Evolutionary conservation across 2,113 vertebrate genomes (phyloP).

Genomic region (Anoplopoma fimbria): DNA sequence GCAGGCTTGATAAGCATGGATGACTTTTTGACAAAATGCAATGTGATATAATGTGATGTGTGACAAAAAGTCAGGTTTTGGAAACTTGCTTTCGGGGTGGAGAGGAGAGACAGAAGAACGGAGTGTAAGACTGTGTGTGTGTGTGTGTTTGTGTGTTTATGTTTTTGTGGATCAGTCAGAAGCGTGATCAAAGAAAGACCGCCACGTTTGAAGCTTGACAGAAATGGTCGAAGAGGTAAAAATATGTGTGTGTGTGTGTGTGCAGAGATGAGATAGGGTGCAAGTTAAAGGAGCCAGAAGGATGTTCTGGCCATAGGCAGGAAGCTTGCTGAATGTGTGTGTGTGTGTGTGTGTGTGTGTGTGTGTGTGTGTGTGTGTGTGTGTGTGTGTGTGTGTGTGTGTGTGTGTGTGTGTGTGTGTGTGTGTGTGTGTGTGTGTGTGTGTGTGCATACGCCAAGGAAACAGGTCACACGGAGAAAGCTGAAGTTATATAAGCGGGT

Average conservation of each 20-base stretch:
- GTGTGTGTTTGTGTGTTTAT: background rate
- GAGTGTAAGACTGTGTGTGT: conserved; percentile 2
- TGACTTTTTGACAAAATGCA: conserved; percentile 72
- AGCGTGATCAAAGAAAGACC: conserved; percentile 24
- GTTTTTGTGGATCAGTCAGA: background rate
- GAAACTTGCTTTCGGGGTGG: conserved; percentile 59
- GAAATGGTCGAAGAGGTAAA: conserved; percentile 10
- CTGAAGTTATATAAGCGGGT: conserved; percentile 60
- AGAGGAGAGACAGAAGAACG: background rate
- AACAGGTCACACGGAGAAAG: conserved; percentile 68
- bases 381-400: conserved; percentile 10
- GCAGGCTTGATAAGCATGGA: conserved; percentile 55
- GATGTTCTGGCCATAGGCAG: conserved; percentile 26
- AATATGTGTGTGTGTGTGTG: background rate
- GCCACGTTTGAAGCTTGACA: conserved; percentile 3
- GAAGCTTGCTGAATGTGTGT: conserved; percentile 15
- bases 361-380: conserved; percentile 11
- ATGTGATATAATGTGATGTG: conserved; percentile 77
- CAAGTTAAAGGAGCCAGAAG: conserved; percentile 32
- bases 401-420: conserved; percentile 35
- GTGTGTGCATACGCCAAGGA: conserved; percentile 9
- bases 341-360: conserved; percentile 38
- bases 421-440: conserved; percentile 31
- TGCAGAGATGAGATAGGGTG: conserved; percentile 7
- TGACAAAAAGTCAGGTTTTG: conserved; percentile 70